Evolutionary conservation across 2,113 vertebrate genomes (phyloP).

Genomic region (Zosterops hypoxanthus): DNA sequence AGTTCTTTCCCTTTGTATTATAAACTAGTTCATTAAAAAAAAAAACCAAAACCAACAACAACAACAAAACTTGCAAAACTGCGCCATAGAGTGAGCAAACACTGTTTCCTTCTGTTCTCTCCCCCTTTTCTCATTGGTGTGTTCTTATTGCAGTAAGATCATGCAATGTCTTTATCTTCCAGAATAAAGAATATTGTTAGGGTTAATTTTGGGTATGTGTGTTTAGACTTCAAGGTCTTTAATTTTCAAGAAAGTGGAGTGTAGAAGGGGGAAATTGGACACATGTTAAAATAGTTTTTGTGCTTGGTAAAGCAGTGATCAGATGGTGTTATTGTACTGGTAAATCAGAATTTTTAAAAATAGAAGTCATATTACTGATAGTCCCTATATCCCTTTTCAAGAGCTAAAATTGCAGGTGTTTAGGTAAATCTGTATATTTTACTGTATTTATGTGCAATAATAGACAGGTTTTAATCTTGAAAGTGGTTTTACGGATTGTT

Average conservation of each 20-base stretch:
- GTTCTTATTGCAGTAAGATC: neutral
- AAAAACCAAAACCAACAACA: no score
- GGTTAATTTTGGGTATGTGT: neutral
- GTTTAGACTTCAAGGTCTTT: neutral
- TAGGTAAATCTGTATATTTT: neutral
- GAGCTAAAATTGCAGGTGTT: neutral
- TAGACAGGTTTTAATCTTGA: neutral
- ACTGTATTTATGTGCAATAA: neutral
- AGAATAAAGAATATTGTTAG: neutral
- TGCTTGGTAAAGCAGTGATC: neutral
- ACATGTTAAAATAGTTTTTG: neutral
- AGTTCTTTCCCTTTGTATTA: conserved; percentile 26
- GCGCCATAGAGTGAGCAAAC: conserved; percentile 66
- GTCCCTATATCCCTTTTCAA: neutral
- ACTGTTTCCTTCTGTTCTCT: neutral
- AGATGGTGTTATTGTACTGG: neutral
- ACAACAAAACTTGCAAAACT: conserved; percentile 54
- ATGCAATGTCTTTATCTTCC: neutral
- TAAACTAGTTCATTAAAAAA: neutral
- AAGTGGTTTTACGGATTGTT: neutral
- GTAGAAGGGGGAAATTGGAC: neutral
- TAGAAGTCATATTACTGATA: neutral
- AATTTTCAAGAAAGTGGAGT: neutral
- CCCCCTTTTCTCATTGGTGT: neutral
- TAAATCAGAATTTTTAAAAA: neutral